Evolutionary conservation across 2,888 invertebrate species (phyloP).

Genomic region (Schrankia costaestrigalis): DNA sequence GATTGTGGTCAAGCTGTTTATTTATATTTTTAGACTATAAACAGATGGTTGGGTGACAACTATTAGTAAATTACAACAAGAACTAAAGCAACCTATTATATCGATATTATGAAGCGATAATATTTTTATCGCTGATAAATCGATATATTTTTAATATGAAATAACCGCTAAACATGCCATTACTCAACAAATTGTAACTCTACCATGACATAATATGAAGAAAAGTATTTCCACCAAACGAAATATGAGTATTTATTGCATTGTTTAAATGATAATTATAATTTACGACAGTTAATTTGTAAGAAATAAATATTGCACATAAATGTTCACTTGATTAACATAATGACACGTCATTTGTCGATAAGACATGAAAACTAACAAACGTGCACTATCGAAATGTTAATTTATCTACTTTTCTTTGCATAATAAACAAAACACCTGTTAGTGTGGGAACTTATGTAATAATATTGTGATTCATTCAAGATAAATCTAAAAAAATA

Average conservation of each 20-base stretch:
- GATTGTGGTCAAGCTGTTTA: too few relatives aligned
- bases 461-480: too few relatives aligned
- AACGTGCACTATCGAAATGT: slow-evolving; percentile 40
- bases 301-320: slow-evolving; percentile 29
- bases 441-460: slow-evolving; percentile 34
- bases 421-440: slow-evolving; percentile 45
- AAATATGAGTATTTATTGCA: slow-evolving; percentile 24
- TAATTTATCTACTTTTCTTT: slow-evolving; percentile 30
- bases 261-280: slow-evolving; percentile 22
- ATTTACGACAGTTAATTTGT: slow-evolving; percentile 28
- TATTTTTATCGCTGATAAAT: too few relatives aligned
- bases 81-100: too few relatives aligned
- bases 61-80: too few relatives aligned
- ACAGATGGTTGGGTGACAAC: too few relatives aligned
- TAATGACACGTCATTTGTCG: slow-evolving; percentile 17
- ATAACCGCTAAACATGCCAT: slow-evolving; percentile 16
- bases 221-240: slow-evolving; percentile 19
- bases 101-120: slow-evolving; percentile 8
- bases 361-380: slow-evolving; percentile 28
- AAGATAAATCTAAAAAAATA: too few relatives aligned
- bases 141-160: slow-evolving; percentile 20
- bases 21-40: too few relatives aligned
- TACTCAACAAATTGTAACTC: slow-evolving; percentile 29
- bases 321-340: slow-evolving; percentile 18
- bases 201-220: slow-evolving; percentile 27